These are phyloP conservation scores for Plusia festucae DNA, from an alignment of 2,888 invertebrate genomes.

Conservation along the genomic window DNA sequence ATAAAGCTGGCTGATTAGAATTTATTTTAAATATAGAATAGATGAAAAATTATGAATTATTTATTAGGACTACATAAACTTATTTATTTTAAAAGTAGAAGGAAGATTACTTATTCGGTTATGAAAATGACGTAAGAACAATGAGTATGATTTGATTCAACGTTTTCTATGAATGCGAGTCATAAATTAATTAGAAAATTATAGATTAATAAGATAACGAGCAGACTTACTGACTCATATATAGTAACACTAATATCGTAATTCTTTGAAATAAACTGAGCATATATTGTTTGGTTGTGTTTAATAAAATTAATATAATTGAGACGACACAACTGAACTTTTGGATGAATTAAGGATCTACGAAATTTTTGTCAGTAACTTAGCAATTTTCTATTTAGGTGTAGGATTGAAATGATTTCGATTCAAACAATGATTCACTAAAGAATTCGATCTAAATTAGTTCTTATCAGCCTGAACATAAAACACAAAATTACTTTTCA, in stretches of 20 bases:
- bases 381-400: background rate
- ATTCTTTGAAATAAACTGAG: background rate
- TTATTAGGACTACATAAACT: too few species aligned
- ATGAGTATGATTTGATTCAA: background rate
- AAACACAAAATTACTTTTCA: background rate
- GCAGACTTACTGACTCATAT: slow-evolving; percentile 29
- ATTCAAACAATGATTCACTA: background rate
- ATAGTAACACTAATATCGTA: too few species aligned
- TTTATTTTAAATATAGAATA: background rate
- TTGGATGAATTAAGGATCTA: background rate
- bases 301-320: background rate
- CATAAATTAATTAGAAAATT: slow-evolving; percentile 45
- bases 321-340: background rate
- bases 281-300: background rate
- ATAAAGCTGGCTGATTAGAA: background rate
- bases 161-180: slow-evolving; percentile 15
- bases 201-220: slow-evolving; percentile 38
- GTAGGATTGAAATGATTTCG: too few species aligned
- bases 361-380: background rate
- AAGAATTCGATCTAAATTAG: background rate
- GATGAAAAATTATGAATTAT: too few species aligned
- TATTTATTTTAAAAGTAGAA: background rate
- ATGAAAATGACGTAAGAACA: background rate
- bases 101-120: background rate
- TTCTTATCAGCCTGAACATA: background rate